These are phyloP conservation scores for Anas bahamensis DNA, from an alignment of 2,797 vertebrate species.

Conservation along the genomic window DNA sequence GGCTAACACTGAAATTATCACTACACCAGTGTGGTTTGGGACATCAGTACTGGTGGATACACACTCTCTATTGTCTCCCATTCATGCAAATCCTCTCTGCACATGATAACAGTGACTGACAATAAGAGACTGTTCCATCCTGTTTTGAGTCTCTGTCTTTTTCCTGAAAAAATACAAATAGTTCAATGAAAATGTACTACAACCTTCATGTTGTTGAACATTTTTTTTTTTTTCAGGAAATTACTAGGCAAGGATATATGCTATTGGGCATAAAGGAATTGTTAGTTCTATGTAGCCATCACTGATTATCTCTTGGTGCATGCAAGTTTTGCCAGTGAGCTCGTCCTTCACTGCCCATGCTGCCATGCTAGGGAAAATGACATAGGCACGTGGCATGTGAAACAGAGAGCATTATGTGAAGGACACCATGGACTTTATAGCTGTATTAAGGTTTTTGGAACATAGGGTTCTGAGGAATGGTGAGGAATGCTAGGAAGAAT, in stretches of 20 bases:
- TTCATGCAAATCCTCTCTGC: background rate
- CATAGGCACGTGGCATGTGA: accelerated
- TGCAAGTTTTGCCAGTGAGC: background rate
- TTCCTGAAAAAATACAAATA: background rate
- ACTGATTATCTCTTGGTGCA: accelerated
- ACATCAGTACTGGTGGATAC: background rate
- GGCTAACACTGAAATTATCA: background rate
- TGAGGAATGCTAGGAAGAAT: background rate
- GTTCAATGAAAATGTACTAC: background rate
- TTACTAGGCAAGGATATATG: background rate
- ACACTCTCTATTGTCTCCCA: background rate
- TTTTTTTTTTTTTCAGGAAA: background rate
- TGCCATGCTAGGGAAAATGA: background rate
- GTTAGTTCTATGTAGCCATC: background rate
- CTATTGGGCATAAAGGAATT: background rate
- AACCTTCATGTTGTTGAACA: background rate
- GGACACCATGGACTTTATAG: background rate
- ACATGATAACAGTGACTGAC: background rate
- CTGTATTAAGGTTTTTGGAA: background rate
- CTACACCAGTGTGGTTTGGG: background rate
- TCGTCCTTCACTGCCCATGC: background rate
- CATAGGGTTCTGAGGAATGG: background rate
- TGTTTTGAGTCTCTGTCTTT: background rate
- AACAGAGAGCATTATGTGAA: background rate
- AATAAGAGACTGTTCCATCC: background rate